Evolutionary conservation across 2,797 vertebrate species (phyloP).

Genomic region (Malacoraja senta): DNA sequence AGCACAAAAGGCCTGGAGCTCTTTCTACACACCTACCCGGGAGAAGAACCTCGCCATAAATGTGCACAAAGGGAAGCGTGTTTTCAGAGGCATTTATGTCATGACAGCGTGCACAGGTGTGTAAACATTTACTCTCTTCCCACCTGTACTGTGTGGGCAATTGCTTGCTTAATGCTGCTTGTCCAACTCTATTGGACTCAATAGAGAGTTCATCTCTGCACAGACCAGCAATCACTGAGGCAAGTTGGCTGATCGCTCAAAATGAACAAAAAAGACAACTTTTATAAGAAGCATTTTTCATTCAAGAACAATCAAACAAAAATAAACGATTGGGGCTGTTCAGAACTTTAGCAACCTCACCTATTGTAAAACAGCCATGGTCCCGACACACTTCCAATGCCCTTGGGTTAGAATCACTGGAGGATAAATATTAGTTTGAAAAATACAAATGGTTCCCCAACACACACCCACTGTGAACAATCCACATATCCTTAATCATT

Average conservation of each 20-base stretch:
- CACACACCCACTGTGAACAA: neutral
- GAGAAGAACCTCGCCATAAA: neutral
- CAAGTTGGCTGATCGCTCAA: neutral
- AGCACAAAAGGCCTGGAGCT: no score
- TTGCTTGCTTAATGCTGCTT: neutral
- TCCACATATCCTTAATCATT: constrained; percentile 12
- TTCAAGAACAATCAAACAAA: neutral
- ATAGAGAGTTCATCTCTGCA: neutral
- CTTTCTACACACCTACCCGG: neutral
- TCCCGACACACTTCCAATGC: neutral
- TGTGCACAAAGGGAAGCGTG: neutral
- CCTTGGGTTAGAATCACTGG: neutral
- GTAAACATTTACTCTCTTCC: neutral
- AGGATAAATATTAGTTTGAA: neutral
- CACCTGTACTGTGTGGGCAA: neutral
- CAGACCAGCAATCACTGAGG: neutral
- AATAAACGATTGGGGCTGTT: neutral
- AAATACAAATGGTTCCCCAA: constrained; percentile 8
- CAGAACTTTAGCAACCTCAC: neutral
- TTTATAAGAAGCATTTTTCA: neutral
- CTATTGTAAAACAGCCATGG: neutral
- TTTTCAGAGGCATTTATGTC: neutral
- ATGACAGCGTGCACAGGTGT: neutral
- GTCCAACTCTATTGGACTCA: neutral
- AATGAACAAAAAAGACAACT: neutral